Conservation (phyloP, 2,113 vertebrate species). For the Zosterops lateralis region DNA sequence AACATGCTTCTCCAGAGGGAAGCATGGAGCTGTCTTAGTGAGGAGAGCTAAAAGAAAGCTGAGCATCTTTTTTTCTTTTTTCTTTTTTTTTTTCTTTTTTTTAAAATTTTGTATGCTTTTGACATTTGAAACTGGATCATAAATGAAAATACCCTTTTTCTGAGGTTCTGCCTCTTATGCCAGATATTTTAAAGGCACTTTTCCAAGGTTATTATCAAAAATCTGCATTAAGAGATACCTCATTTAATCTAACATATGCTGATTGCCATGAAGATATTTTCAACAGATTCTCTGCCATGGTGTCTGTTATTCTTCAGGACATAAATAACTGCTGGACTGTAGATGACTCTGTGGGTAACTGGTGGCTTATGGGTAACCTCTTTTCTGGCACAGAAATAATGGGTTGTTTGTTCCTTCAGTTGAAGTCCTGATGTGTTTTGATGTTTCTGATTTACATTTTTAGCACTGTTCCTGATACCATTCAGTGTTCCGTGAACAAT, state of each 20-base stretch:
- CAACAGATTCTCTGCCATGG: not conserved
- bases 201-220: not conserved
- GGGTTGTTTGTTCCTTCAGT: slow-evolving; percentile 15
- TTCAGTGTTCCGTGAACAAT: slow-evolving; percentile 23
- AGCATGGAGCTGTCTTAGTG: not conserved
- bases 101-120: not conserved
- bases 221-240: not conserved
- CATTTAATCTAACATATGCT: not conserved
- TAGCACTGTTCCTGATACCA: not conserved
- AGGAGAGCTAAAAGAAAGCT: not conserved
- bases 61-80: not conserved
- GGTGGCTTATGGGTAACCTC: slow-evolving; percentile 9
- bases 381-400: slow-evolving; percentile 51
- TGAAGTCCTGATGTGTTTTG: slow-evolving; percentile 50
- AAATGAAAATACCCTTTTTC: not conserved
- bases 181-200: slow-evolving; percentile 11
- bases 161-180: not conserved
- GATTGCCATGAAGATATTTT: slow-evolving; percentile 9
- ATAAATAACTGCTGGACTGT: slow-evolving; percentile 24
- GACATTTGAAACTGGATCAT: not conserved
- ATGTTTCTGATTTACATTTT: slow-evolving; percentile 55
- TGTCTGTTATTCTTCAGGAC: not conserved
- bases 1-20: not conserved
- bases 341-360: not conserved
- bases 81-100: not conserved